These are phyloP conservation scores for Ictalurus furcatus DNA, from an alignment of 2,113 vertebrate genomes.

Conservation along the genomic window DNA sequence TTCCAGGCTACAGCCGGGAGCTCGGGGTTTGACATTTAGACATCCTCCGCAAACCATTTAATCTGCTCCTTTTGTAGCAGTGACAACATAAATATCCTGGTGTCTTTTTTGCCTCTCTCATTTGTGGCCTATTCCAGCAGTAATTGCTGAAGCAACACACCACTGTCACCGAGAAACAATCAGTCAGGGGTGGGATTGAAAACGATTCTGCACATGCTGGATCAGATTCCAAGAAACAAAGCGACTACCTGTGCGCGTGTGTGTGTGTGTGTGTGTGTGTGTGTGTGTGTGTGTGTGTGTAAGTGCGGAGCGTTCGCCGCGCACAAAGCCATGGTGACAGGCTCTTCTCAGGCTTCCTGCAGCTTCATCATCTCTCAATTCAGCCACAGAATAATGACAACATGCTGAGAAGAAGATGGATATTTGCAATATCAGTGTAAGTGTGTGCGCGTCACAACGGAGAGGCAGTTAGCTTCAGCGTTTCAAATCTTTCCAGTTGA, in stretches of 20 bases:
- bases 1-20: constrained; percentile 3
- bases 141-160: constrained; percentile 16
- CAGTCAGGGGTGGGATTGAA: neutral
- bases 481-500: constrained; percentile 23
- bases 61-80: neutral
- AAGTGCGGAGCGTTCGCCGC: neutral
- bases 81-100: constrained; percentile 8
- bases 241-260: neutral
- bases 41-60: constrained; percentile 16
- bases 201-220: neutral
- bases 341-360: constrained; percentile 13
- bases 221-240: constrained; percentile 14
- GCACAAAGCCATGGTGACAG: constrained; percentile 43
- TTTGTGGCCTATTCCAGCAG: constrained; percentile 2
- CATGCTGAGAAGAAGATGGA: constrained; percentile 24
- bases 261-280: neutral
- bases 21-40: constrained; percentile 6
- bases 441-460: neutral
- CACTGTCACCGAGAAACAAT: neutral
- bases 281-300: neutral
- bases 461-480: neutral
- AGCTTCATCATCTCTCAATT: constrained; percentile 33
- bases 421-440: constrained; percentile 10
- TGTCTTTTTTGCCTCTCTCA: neutral
- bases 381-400: constrained; percentile 33